phyloP scores from a whole-genome alignment of 1,140 invertebrate species.

The Caerostris extrusa region DNA sequence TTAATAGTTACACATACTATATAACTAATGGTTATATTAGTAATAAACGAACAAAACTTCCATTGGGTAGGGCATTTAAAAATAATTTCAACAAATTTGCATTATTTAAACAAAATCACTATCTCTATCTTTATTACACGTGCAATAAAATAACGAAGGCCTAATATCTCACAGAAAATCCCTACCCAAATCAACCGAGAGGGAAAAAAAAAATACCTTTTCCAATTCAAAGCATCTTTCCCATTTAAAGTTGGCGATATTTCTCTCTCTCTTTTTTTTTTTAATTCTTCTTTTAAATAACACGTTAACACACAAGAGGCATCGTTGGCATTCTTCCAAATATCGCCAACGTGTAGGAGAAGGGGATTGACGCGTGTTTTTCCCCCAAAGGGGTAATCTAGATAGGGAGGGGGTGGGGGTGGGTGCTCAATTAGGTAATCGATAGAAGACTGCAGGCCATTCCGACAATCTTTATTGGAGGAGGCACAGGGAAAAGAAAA shows the following conservation, averaged over 20 bases:
- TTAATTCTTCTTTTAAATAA: neutral
- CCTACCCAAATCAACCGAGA: neutral
- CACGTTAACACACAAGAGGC: conserved; percentile 30
- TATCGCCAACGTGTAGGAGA: neutral
- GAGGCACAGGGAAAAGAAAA: neutral
- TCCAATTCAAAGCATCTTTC: neutral
- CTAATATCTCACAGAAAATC: neutral
- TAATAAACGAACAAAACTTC: too few species aligned
- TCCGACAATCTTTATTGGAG: conserved; percentile 26
- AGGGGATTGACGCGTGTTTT: conserved; percentile 58
- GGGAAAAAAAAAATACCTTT: neutral
- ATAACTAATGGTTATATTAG: too few species aligned
- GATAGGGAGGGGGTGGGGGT: neutral
- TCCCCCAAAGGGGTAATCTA: conserved; percentile 54
- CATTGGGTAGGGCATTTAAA: too few species aligned
- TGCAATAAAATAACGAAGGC: neutral
- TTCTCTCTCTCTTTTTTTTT: neutral
- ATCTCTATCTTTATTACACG: too few species aligned
- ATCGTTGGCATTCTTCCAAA: conserved; percentile 45
- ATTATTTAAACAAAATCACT: too few species aligned
- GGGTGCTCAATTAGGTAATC: conserved; percentile 59
- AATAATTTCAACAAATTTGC: too few species aligned
- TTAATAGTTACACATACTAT: too few species aligned
- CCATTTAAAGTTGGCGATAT: conserved; percentile 1
- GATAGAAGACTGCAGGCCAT: conserved; percentile 30